Evolutionary conservation across 2,797 vertebrate genomes (phyloP).

Genomic region (Pempheris klunzingeri): DNA sequence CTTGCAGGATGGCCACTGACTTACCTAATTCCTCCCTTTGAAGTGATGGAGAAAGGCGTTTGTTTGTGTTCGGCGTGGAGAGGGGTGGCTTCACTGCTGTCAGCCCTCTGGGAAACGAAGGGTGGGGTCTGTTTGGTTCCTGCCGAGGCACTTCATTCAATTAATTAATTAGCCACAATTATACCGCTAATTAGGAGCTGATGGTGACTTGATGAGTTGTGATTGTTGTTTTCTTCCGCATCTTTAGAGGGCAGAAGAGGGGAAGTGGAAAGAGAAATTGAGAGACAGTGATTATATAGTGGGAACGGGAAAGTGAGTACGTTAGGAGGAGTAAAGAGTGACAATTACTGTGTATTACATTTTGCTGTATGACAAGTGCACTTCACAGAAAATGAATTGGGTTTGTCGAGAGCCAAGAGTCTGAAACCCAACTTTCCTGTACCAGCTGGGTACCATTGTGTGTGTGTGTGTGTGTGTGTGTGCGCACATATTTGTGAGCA

Average conservation of each 20-base stretch:
- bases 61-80: constrained; percentile 31
- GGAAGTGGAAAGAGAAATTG: background rate
- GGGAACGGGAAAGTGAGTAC: background rate
- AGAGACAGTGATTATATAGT: constrained; percentile 7
- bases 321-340: constrained; percentile 28
- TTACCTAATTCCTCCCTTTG: constrained; percentile 63
- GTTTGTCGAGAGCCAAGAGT: constrained; percentile 40
- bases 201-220: constrained; percentile 61
- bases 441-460: constrained; percentile 10
- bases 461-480: background rate
- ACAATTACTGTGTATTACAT: constrained; percentile 49
- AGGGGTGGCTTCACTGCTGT: background rate
- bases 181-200: constrained; percentile 61
- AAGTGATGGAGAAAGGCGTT: constrained; percentile 49
- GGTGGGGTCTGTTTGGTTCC: constrained; percentile 49
- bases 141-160: constrained; percentile 61
- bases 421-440: constrained; percentile 22
- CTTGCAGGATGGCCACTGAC: constrained; percentile 46
- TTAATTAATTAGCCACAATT: constrained; percentile 73
- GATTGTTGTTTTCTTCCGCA: constrained; percentile 52
- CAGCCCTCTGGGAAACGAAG: constrained; percentile 37
- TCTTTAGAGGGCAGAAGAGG: constrained; percentile 8
- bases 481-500: constrained; percentile 15
- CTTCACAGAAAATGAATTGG: constrained; percentile 52
- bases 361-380: constrained; percentile 35